Conservation (phyloP, 2,113 vertebrate genomes). For the Alexandromys fortis region DNA sequence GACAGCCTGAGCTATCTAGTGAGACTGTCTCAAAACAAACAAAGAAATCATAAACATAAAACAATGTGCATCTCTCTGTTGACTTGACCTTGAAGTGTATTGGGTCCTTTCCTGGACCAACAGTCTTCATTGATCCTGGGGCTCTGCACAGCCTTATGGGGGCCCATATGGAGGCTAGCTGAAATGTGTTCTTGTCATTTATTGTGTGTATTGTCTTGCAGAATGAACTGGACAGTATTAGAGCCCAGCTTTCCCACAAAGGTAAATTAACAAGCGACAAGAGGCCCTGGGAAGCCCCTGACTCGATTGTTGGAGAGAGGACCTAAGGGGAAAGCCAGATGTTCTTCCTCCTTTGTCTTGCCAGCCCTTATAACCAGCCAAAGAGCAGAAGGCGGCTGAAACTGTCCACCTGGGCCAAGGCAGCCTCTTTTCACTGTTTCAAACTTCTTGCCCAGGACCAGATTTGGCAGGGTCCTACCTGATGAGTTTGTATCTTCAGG, state of each 20-base stretch:
- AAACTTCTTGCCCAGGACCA: neutral
- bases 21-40: neutral
- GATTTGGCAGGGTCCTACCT: neutral
- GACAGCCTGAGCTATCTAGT: neutral
- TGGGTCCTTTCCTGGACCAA: neutral
- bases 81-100: neutral
- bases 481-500: neutral
- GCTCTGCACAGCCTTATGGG: neutral
- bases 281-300: neutral
- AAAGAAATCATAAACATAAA: neutral
- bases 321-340: neutral
- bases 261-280: slow-evolving; percentile 86
- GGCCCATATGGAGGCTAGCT: neutral
- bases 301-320: neutral
- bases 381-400: slow-evolving; percentile 2
- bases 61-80: neutral
- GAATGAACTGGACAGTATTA: slow-evolving; percentile 94
- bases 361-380: slow-evolving; percentile 7
- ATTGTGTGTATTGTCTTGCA: slow-evolving; percentile 81
- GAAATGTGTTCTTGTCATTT: slow-evolving; percentile 24
- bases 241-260: slow-evolving; percentile 90
- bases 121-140: neutral
- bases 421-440: neutral
- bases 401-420: neutral
- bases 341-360: neutral